A percentile compares a stretch with the other conserved stretches of the same genome.
These are phyloP conservation scores for Dipodomys spectabilis DNA, from an alignment of 2,113 vertebrate genomes.

Conservation along the genomic window DNA sequence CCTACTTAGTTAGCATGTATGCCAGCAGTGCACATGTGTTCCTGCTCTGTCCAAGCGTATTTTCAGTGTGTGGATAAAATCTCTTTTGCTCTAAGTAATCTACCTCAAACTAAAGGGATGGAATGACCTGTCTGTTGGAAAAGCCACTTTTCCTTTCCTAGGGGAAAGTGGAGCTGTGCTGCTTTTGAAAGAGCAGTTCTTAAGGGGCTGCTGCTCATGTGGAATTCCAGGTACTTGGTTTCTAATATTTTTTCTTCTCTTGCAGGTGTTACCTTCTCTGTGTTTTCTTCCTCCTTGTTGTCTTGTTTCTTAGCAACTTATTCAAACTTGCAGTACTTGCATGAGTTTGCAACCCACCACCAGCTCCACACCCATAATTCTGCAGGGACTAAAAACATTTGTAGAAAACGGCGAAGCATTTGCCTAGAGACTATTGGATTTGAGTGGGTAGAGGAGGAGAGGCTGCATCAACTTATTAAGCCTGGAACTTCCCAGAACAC, in stretches of 20 bases:
- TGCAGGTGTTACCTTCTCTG: constrained; percentile 80
- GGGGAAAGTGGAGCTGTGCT: not conserved
- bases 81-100: constrained; percentile 15
- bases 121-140: not conserved
- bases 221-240: constrained; percentile 38
- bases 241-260: constrained; percentile 63
- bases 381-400: constrained; percentile 72
- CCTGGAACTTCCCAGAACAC: not conserved
- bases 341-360: constrained; percentile 84
- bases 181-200: not conserved
- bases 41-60: not conserved
- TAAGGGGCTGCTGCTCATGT: not conserved
- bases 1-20: not conserved
- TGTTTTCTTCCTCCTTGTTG: constrained; percentile 75
- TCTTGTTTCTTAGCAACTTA: constrained; percentile 89
- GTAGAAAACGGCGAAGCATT: constrained; percentile 68
- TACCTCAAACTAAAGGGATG: not conserved
- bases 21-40: not conserved
- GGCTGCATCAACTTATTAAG: constrained; percentile 42
- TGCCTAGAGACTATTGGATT: constrained; percentile 24
- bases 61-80: constrained; percentile 41
- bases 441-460: constrained; percentile 67
- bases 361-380: constrained; percentile 83
- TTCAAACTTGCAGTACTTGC: constrained; percentile 85
- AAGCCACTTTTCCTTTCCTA: not conserved